Percentiles rank a stretch among this genome's conserved stretches.
These are phyloP conservation scores for Priapulus caudatus DNA, from an alignment of 2,888 invertebrate genomes.

Conservation along the genomic window DNA sequence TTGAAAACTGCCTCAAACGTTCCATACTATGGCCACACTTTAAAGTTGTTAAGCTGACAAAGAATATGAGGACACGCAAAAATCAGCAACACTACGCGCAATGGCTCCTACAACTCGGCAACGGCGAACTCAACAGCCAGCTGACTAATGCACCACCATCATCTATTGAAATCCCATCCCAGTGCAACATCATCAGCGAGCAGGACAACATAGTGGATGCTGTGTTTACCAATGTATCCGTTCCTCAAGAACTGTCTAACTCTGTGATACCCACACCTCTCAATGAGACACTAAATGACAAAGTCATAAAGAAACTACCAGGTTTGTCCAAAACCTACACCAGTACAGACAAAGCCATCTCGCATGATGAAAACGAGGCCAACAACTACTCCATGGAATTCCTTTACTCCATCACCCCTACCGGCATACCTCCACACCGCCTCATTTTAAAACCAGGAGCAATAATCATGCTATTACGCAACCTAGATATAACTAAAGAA, in stretches of 20 bases:
- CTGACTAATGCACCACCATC: too few relatives aligned
- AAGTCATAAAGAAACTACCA: background rate
- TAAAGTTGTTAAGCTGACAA: background rate
- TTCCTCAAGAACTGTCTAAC: too few relatives aligned
- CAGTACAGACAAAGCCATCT: constrained; percentile 15
- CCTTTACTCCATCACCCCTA: constrained; percentile 17
- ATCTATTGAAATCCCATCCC: background rate
- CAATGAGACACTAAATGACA: background rate
- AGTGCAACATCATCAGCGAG: background rate
- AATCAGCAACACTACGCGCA: background rate
- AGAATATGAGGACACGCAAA: background rate
- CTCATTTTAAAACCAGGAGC: constrained; percentile 19
- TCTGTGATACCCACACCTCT: background rate
- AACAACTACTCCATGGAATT: constrained; percentile 18
- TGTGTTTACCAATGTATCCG: too few relatives aligned
- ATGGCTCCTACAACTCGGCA: background rate
- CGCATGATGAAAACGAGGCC: constrained; percentile 10
- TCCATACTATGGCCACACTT: background rate
- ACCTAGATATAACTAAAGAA: constrained; percentile 18
- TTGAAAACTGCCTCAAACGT: background rate
- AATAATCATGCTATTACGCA: constrained; percentile 22
- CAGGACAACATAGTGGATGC: too few relatives aligned
- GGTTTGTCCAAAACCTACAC: constrained; percentile 8
- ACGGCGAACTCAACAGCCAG: background rate
- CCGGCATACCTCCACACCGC: constrained; percentile 18